phyloP scores from a whole-genome alignment of 2,888 invertebrate genomes.

The Drosophila mercatorum region DNA sequence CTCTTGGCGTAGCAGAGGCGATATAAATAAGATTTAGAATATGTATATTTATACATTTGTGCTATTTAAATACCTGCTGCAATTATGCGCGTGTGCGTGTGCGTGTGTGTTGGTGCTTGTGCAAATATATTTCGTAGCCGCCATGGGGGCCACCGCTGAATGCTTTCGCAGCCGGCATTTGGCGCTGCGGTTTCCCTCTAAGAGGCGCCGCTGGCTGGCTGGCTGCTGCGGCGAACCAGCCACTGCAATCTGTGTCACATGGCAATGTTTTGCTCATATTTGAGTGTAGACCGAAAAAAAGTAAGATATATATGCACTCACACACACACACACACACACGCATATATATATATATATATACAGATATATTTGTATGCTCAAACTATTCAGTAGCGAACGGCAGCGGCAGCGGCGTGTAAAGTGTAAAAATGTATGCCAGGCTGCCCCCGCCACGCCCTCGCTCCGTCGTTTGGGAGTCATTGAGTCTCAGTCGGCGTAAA shows the following conservation, averaged over 20 bases:
- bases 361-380: not conserved
- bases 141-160: constrained; percentile 47
- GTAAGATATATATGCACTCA: not conserved
- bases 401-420: constrained; percentile 29
- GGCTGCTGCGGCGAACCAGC: constrained; percentile 18
- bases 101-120: not conserved
- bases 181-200: constrained; percentile 41
- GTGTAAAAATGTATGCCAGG: constrained; percentile 48
- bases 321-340: not conserved
- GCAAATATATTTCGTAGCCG: constrained; percentile 44
- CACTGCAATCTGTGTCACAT: constrained; percentile 50
- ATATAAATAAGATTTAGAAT: constrained; percentile 4
- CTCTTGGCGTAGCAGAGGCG: not conserved
- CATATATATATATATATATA: not conserved
- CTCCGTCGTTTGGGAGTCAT: constrained; percentile 51
- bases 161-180: constrained; percentile 50
- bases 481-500: constrained; percentile 68
- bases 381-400: not conserved
- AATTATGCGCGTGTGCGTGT: not conserved
- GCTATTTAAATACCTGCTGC: constrained; percentile 30
- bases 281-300: constrained; percentile 28
- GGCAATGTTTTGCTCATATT: constrained; percentile 49
- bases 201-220: constrained; percentile 40
- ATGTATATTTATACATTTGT: constrained; percentile 23
- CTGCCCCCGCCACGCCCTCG: constrained; percentile 14